Conservation (phyloP, 2,888 invertebrate species). For the Melanchra persicariae region DNA sequence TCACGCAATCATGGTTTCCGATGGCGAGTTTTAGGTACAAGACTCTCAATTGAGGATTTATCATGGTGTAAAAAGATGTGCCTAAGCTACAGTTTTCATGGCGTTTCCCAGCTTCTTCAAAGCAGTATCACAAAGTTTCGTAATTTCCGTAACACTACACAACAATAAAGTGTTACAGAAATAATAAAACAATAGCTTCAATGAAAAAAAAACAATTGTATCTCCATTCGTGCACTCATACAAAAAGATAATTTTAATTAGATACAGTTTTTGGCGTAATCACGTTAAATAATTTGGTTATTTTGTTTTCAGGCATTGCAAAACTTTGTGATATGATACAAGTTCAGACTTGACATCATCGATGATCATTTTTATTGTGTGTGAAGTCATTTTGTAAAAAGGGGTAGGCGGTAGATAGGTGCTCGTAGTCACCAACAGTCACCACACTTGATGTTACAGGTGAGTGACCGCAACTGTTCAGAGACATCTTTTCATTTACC, state of each 20-base stretch:
- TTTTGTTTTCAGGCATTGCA: conserved; percentile 2
- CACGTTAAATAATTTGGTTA: conserved; percentile 29
- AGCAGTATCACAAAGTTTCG: conserved; percentile 60
- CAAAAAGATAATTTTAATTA: conserved; percentile 68
- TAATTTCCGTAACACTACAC: conserved; percentile 69
- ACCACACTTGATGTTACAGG: conserved; percentile 1
- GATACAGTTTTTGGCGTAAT: conserved; percentile 57
- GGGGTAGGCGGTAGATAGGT: neutral
- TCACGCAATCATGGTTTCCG: conserved; percentile 21
- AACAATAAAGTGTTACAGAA: conserved; percentile 72
- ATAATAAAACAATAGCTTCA: conserved; percentile 75
- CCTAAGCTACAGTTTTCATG: neutral
- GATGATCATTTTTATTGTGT: neutral
- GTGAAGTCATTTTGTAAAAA: neutral
- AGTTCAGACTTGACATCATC: neutral
- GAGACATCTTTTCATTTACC: conserved; percentile 14
- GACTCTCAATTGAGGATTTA: no score
- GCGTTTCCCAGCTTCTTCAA: conserved; percentile 13
- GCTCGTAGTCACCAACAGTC: conserved; percentile 1
- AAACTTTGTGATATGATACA: neutral
- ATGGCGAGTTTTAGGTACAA: neutral
- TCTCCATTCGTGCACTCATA: conserved; percentile 66
- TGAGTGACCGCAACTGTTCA: conserved; percentile 2
- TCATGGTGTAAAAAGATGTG: neutral
- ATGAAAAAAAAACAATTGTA: conserved; percentile 73